phyloP scores from a whole-genome alignment of 2,113 vertebrate species.

The Piaya cayana region DNA sequence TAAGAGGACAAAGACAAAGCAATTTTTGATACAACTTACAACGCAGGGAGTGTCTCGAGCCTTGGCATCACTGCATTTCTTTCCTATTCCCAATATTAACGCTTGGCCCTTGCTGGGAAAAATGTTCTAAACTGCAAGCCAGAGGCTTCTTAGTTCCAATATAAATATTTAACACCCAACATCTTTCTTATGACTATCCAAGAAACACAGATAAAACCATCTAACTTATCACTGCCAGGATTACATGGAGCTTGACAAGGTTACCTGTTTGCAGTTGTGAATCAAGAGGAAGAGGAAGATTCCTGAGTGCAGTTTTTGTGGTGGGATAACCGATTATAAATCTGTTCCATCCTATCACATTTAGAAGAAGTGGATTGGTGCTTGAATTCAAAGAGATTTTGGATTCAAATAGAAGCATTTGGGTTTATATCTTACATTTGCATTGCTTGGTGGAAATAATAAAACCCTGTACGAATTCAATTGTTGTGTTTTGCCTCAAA shows the following conservation, averaged over 20 bases:
- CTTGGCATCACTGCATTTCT: neutral
- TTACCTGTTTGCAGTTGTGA: neutral
- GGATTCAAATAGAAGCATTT: neutral
- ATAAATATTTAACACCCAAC: constrained; percentile 35
- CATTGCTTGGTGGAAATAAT: neutral
- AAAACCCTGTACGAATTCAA: neutral
- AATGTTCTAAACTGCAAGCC: constrained; percentile 25
- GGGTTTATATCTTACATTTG: neutral
- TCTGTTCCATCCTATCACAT: neutral
- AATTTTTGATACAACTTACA: neutral
- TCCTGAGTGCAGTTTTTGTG: neutral
- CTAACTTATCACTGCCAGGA: neutral
- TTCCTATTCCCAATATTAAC: neutral
- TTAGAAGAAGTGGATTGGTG: neutral
- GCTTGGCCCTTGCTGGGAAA: neutral
- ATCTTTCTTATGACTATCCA: constrained; percentile 14
- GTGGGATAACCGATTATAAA: neutral
- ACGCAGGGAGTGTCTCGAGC: neutral
- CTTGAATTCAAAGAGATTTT: neutral
- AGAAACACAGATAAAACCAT: constrained; percentile 14
- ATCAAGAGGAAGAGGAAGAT: neutral
- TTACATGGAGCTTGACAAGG: neutral
- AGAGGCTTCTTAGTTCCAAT: neutral
- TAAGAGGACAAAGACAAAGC: neutral
- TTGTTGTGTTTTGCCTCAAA: neutral